A percentile compares a stretch with the other conserved stretches of the same genome.
phyloP scores from a whole-genome alignment of 2,113 vertebrate genomes.

The human (Homo sapiens) region GRCh38 chr9:100361001-100361500 shows the following conservation, averaged over 20 bases:
- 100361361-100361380: neutral
- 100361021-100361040: neutral
- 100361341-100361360: neutral
- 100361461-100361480: neutral
- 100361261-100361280: neutral
- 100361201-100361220: neutral
- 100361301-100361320: neutral
- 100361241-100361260: neutral
- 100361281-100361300: neutral
- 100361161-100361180: neutral
- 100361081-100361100: neutral
- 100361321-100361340: neutral
- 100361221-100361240: neutral
- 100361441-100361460: neutral
- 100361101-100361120: neutral
- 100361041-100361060: neutral
- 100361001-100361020: too few relatives aligned
- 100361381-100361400: neutral
- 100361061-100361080: neutral
- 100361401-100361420: neutral
- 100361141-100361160: neutral
- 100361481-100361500: neutral
- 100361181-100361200: neutral
- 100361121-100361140: neutral
- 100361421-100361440: neutral